Percentiles rank a stretch among this genome's conserved stretches.
These are phyloP conservation scores for Archivesica marissinica DNA, from an alignment of 1,140 invertebrate species.

Conservation along the genomic window DNA sequence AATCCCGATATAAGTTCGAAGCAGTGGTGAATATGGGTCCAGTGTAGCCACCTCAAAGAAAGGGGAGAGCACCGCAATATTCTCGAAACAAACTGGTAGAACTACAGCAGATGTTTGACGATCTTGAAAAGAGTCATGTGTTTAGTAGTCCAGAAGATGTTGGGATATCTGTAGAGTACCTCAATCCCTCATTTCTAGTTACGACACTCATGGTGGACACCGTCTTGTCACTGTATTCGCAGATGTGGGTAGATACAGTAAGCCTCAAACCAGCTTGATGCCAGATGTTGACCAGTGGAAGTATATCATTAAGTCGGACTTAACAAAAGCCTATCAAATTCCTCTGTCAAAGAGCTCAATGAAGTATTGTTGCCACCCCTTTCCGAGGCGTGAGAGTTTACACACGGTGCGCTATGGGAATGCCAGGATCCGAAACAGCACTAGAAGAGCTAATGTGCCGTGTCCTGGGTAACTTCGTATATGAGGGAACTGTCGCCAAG, in stretches of 20 bases:
- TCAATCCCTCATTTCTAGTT: conserved; percentile 60
- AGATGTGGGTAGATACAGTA: conserved; percentile 42
- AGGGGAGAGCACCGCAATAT: conserved; percentile 60
- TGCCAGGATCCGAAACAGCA: conserved; percentile 49
- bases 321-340: conserved; percentile 62
- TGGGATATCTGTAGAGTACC: conserved; percentile 56
- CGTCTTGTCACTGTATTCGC: conserved; percentile 38
- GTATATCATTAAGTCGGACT: conserved; percentile 52
- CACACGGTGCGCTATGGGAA: conserved; percentile 55
- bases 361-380: conserved; percentile 62
- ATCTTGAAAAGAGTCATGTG: conserved; percentile 16
- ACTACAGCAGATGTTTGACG: conserved; percentile 64
- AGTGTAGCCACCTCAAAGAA: conserved; percentile 61
- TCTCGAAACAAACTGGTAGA: conserved; percentile 48
- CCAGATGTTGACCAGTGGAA: conserved; percentile 55
- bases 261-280: conserved; percentile 18
- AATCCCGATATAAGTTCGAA: conserved; percentile 17
- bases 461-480: conserved; percentile 50
- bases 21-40: conserved; percentile 61
- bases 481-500: conserved; percentile 50
- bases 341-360: conserved; percentile 39
- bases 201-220: conserved; percentile 6
- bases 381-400: conserved; percentile 64
- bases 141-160: conserved; percentile 28
- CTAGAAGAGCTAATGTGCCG: conserved; percentile 44